Evolutionary conservation across 1,140 invertebrate genomes (phyloP).

Genomic region (Papilio xuthus): DNA sequence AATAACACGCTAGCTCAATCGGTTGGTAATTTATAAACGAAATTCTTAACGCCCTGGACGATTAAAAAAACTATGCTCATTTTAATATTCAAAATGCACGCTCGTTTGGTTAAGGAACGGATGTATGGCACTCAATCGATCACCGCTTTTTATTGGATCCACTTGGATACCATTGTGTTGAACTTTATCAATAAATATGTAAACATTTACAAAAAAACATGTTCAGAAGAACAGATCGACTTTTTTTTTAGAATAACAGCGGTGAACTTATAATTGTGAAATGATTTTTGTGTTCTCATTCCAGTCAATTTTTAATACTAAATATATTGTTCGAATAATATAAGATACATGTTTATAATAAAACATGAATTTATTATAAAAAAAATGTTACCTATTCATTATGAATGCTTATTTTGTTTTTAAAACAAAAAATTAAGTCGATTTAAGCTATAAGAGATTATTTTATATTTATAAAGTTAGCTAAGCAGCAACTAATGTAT

Average conservation of each 20-base stretch:
- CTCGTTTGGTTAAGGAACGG: constrained; percentile 56
- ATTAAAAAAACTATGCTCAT: constrained; percentile 63
- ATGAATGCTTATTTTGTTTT: constrained; percentile 65
- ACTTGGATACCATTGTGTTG: constrained; percentile 58
- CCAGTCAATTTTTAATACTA: constrained; percentile 58
- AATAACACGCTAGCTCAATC: constrained; percentile 69
- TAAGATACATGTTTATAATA: constrained; percentile 66
- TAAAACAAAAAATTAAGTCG: constrained; percentile 56
- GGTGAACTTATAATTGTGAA: constrained; percentile 1
- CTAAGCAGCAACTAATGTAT: not conserved
- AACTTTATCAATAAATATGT: constrained; percentile 65
- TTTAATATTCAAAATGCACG: constrained; percentile 70
- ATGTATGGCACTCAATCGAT: constrained; percentile 67
- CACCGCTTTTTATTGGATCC: constrained; percentile 66
- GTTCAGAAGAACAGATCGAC: constrained; percentile 24
- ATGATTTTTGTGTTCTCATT: constrained; percentile 14
- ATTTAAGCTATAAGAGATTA: constrained; percentile 47
- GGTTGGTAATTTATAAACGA: constrained; percentile 71
- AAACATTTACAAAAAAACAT: constrained; percentile 56
- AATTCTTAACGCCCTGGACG: constrained; percentile 68
- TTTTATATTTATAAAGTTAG: constrained; percentile 14
- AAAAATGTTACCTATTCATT: constrained; percentile 73
- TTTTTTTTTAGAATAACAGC: constrained; percentile 21
- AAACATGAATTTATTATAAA: constrained; percentile 74
- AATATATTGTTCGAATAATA: constrained; percentile 69